Base-by-base conservation (phyloP, 2,797 vertebrate species). In the Coccyzus lansbergi region DNA sequence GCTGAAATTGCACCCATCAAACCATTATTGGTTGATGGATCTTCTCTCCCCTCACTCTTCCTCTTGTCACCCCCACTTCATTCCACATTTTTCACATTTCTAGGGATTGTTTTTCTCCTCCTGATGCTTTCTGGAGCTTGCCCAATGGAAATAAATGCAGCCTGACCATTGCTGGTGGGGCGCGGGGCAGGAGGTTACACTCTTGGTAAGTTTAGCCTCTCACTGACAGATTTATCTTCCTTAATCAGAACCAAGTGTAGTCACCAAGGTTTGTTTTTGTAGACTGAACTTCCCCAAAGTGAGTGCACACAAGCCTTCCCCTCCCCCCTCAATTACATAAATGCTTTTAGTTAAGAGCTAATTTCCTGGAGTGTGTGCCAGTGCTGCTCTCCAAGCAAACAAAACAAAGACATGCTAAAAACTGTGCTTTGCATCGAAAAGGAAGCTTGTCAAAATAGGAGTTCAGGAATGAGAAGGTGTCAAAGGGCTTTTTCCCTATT, bases 11-110 rank as follows among this genome's bases (percentile, higher is more conserved):
- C 34, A 64, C 65, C 83, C 36, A 26, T 18, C 1, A 1, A 4
- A 48, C 67, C 68, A 80, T 76, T 71, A 71, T 67, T 72, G 88
- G 92, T 68, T 4, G 2, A 62, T 13, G 2, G 0, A 64, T 81
- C 63, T 38, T 48, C 40, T 26, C 85, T 74, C 28, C 31, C 75
- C 14, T 9, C 11, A 8, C 59, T 78, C 52, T 62, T 81, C 40
- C 68, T 83, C 65, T 46, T 29, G 65, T 63, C 3, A 2, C 83
- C 88, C 63, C 71, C 70, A 92, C 74, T 91, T 75, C 69, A 34
- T 82, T 83, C 81, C 55, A 83, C 86, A 76, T 94, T 95, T 93
- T 95, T 92, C 83, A 70, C 80, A 83, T 97, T 89, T 93, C 95
- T 95, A 78, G 80, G 91, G 92, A 78, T 93, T 77, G 72, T 93